Conservation (phyloP, 1,140 invertebrate genomes). For the Goniozus legneri region DNA sequence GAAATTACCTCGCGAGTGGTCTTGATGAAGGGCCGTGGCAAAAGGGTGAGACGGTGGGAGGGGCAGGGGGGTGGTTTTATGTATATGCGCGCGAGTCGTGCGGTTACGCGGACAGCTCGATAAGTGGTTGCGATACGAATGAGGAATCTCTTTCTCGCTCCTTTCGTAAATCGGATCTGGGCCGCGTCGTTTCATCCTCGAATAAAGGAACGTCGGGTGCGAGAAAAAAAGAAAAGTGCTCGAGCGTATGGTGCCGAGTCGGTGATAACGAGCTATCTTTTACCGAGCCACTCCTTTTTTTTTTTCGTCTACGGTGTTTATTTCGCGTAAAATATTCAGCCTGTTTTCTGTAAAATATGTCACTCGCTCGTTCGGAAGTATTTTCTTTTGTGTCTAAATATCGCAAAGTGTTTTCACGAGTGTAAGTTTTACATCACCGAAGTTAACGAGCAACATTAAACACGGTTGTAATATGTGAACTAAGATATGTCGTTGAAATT, state of each 20-base stretch:
- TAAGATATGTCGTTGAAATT: no score
- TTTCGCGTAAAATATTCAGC: no score
- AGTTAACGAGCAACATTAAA: no score
- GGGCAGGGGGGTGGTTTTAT: constrained; percentile 1
- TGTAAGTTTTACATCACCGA: no score
- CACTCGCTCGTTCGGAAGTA: no score
- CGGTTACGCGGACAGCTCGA: constrained; percentile 18
- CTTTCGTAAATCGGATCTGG: constrained; percentile 8
- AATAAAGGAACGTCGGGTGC: constrained; percentile 15
- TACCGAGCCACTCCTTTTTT: constrained; percentile 2
- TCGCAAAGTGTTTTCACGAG: no score
- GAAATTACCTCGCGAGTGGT: no score
- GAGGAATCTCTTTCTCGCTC: constrained; percentile 7
- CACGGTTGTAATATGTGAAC: no score
- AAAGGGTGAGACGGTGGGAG: no score
- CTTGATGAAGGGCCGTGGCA: no score
- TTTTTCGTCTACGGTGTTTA: no score
- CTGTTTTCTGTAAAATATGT: neutral
- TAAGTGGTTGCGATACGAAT: constrained; percentile 28
- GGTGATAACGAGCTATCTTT: constrained; percentile 1
- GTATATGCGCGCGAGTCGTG: constrained; percentile 12
- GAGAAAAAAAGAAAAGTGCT: neutral
- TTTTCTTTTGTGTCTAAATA: no score
- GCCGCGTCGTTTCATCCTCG: constrained; percentile 1
- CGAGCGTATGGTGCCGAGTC: constrained; percentile 5